Conservation (phyloP, 2,797 vertebrate species). For the Melanotaenia boesemani region DNA sequence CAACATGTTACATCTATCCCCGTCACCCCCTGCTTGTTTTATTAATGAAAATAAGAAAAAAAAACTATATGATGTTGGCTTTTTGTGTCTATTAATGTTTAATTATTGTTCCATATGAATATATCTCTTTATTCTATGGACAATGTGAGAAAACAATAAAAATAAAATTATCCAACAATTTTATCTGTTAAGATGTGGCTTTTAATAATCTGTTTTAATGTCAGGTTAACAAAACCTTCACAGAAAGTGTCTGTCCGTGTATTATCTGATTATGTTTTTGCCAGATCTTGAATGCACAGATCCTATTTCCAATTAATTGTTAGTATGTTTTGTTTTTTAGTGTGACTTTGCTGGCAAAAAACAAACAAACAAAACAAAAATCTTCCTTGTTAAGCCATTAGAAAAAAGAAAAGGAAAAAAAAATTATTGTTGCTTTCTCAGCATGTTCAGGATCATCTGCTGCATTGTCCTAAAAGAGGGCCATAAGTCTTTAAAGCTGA, state of each 20-base stretch:
- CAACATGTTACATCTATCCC: too few relatives aligned
- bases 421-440: neutral
- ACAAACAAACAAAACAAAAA: too few relatives aligned
- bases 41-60: neutral
- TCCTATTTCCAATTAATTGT: too few relatives aligned
- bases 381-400: neutral
- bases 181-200: too few relatives aligned
- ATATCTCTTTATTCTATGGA: neutral
- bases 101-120: neutral
- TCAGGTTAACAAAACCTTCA: too few relatives aligned
- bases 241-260: too few relatives aligned
- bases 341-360: neutral
- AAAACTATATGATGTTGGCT: neutral
- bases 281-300: too few relatives aligned
- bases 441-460: conserved; percentile 6
- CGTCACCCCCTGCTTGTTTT: too few relatives aligned
- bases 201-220: too few relatives aligned
- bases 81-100: neutral
- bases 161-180: too few relatives aligned
- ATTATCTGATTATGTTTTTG: too few relatives aligned
- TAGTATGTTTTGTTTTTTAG: too few relatives aligned
- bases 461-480: conserved; percentile 27
- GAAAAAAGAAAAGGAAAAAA: neutral
- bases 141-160: neutral
- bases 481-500: neutral